Conservation (phyloP, 2,888 invertebrate genomes). For the Ferrisia virgata region DNA sequence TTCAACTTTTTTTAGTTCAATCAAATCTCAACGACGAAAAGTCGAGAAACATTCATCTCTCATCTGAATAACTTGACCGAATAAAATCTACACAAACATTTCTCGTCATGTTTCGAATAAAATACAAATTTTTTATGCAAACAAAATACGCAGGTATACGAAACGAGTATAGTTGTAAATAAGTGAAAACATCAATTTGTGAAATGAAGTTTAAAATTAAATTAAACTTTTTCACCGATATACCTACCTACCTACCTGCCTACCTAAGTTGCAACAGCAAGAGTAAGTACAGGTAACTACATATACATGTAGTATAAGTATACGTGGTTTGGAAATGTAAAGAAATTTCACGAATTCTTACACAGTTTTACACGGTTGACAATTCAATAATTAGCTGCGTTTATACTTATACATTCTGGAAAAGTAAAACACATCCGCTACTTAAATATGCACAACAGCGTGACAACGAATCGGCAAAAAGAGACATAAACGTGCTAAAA, state of each 20-base stretch:
- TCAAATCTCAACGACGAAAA: neutral
- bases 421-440: slow-evolving; percentile 20
- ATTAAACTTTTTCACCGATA: neutral
- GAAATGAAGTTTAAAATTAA: neutral
- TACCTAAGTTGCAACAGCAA: too few species aligned
- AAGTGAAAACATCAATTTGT: neutral
- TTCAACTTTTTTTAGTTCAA: neutral
- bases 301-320: neutral
- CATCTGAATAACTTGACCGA: neutral
- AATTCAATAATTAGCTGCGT: slow-evolving; percentile 13
- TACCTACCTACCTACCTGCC: neutral
- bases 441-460: slow-evolving; percentile 18
- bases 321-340: neutral
- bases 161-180: neutral
- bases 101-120: neutral
- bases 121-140: neutral
- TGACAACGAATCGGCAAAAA: slow-evolving; percentile 3
- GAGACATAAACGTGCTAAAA: neutral
- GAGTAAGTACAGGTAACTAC: neutral
- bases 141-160: neutral
- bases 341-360: slow-evolving; percentile 11
- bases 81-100: neutral
- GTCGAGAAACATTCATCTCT: neutral
- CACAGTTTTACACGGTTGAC: neutral
- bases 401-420: slow-evolving; percentile 13